Conservation (phyloP, 2,113 vertebrate genomes). For the Solea senegalensis region DNA sequence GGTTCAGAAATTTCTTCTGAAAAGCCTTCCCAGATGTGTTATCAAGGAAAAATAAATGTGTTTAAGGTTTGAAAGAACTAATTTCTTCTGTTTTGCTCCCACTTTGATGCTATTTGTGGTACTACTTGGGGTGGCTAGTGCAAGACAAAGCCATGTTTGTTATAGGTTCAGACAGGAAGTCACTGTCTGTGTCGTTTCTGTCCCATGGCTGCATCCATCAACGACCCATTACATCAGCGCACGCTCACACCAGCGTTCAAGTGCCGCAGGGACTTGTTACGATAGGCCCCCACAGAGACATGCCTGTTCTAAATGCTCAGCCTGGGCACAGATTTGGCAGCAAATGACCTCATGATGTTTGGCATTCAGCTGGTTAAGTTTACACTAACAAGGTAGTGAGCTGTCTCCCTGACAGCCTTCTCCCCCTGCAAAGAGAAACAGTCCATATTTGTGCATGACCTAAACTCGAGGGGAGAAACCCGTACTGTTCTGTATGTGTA, state of each 20-base stretch:
- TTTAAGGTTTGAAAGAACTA: background rate
- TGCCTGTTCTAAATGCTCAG: constrained; percentile 46
- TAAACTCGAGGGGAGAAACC: constrained; percentile 20
- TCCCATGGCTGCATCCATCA: constrained; percentile 58
- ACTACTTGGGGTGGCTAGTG: constrained; percentile 14
- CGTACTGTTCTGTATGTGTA: constrained; percentile 14
- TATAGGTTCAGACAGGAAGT: constrained; percentile 64
- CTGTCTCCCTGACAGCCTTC: constrained; percentile 30
- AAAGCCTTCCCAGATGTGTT: background rate
- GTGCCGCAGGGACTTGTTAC: constrained; percentile 19
- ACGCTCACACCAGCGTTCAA: constrained; percentile 14
- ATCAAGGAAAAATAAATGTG: too few species aligned
- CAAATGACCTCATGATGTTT: constrained; percentile 78
- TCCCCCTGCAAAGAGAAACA: constrained; percentile 47
- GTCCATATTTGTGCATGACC: constrained; percentile 64
- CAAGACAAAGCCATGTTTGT: constrained; percentile 69
- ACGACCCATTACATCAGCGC: constrained; percentile 58
- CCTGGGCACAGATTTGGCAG: constrained; percentile 56
- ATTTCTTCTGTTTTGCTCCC: constrained; percentile 10
- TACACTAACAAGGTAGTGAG: constrained; percentile 71
- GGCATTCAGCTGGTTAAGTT: constrained; percentile 53
- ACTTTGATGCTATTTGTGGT: constrained; percentile 18
- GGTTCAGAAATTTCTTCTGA: too few species aligned
- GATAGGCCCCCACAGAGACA: constrained; percentile 50
- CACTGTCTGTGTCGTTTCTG: constrained; percentile 54